Base-by-base conservation (phyloP, 2,888 invertebrate species). In the Pyrrhia umbra region DNA sequence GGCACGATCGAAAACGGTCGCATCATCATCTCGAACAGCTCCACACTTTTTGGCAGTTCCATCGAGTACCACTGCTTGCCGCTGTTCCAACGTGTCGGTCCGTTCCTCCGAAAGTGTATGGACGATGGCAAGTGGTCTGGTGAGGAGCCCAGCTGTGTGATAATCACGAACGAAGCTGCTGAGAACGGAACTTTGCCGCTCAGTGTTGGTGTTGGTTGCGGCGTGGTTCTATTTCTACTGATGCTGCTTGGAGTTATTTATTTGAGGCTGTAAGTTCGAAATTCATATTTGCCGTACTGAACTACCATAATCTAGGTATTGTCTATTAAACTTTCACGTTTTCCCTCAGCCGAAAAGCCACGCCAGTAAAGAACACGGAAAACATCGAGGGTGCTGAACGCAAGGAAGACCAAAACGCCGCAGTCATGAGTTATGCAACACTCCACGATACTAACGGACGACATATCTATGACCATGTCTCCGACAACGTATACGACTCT, bases 1-100 rank as follows among this genome's bases (percentile, higher is more conserved):
- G 95, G 96, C 30, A 93, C 95, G 10, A 97, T 98, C 50, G 97
- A 98, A 71, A 98, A 98, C 86, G 98, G 98, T 0, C 96, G 98
- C 60, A 97, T 98, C 16, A 98, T 98, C 79, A 96, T 98, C 34
- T 96, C 98, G 62, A 98, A 98, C 85, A 97, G 97, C 50, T 97
- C 98, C 0, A 98, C 98, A 0, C 95, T 96, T 0, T 98, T 97
- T 87, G 97, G 97, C 27, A 97, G 98, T 56, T 97, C 97, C 0
- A 97, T 98, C 0, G 98, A 98, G 87, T 98, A 98, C 88, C 98
- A 98, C 85, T 98, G 98, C 86, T 90, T 98, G 60, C 98, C 98
- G 2, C 97, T 97, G 81, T 98, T 96, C 92, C 97, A 97, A 85
- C 95, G 98, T 9, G 96, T 97, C 0, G 98, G 98, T 0, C 97